Evolutionary conservation across 2,888 invertebrate species (phyloP).

Genomic region (Ptilodon capucinus): DNA sequence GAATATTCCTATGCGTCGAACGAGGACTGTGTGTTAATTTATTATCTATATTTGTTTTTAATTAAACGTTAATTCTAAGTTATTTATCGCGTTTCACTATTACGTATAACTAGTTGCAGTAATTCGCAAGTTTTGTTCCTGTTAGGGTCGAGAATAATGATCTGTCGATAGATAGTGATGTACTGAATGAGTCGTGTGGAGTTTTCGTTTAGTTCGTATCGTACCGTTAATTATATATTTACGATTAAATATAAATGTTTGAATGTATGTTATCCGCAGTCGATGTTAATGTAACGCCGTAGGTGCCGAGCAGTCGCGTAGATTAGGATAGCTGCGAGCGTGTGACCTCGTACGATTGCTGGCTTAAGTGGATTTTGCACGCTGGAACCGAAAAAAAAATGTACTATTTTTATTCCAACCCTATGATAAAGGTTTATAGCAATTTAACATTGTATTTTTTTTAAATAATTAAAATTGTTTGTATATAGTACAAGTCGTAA

Average conservation of each 20-base stretch:
- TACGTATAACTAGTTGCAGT: constrained; percentile 48
- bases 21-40: constrained; percentile 79
- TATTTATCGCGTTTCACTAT: constrained; percentile 71
- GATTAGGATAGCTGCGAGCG: constrained; percentile 60
- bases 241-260: constrained; percentile 50
- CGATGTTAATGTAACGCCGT: constrained; percentile 49
- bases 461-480: constrained; percentile 70
- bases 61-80: constrained; percentile 65
- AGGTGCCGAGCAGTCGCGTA: constrained; percentile 44
- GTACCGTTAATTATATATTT: constrained; percentile 46
- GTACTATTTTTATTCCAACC: constrained; percentile 77
- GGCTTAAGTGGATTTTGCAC: constrained; percentile 78
- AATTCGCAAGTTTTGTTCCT: constrained; percentile 56
- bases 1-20: constrained; percentile 73
- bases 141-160: constrained; percentile 56
- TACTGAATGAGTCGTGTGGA: constrained; percentile 60
- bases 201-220: constrained; percentile 57
- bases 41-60: constrained; percentile 68
- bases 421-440: constrained; percentile 74
- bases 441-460: constrained; percentile 79
- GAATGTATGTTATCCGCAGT: constrained; percentile 52
- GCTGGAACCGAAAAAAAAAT: constrained; percentile 61
- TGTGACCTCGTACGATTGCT: constrained; percentile 58
- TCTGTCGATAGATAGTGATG: constrained; percentile 58
- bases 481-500: constrained; percentile 82